Conservation (phyloP, 2,888 invertebrate genomes). For the Callyntrura guangdongensis region DNA sequence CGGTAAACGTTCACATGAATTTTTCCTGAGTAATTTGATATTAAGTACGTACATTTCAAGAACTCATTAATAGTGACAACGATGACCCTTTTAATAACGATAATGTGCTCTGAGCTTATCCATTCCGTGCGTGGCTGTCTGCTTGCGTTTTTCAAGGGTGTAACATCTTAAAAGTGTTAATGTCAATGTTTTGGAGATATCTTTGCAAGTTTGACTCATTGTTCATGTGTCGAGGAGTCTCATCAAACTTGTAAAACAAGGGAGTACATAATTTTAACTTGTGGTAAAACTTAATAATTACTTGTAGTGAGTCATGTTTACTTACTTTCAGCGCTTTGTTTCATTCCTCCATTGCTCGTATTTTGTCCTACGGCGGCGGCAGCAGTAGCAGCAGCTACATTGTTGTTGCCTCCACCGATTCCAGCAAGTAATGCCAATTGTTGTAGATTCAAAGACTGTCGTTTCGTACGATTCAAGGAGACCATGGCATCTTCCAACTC, state of each 20-base stretch:
- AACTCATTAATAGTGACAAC: not conserved
- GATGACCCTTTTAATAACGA: not conserved
- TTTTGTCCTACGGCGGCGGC: slow-evolving; percentile 31
- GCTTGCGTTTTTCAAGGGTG: not conserved
- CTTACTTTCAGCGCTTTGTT: slow-evolving; percentile 51
- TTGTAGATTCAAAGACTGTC: slow-evolving; percentile 66
- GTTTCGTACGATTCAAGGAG: slow-evolving; percentile 66
- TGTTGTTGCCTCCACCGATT: not conserved
- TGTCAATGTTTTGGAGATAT: slow-evolving; percentile 20
- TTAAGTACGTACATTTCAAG: too few species aligned
- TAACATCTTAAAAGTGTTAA: not conserved
- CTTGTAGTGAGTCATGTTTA: not conserved
- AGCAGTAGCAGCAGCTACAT: not conserved
- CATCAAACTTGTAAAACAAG: not conserved
- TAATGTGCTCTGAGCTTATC: not conserved
- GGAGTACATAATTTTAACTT: too few species aligned
- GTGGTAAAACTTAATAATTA: not conserved
- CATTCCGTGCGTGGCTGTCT: not conserved
- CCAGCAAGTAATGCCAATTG: slow-evolving; percentile 68
- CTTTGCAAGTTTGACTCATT: not conserved
- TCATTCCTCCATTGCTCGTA: slow-evolving; percentile 29
- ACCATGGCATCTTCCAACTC: slow-evolving; percentile 70
- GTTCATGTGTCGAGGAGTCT: not conserved
- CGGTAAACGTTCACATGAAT: not conserved
- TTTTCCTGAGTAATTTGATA: not conserved